Evolutionary conservation across 1,140 invertebrate genomes (phyloP).

Genomic region (Sycophila sp.): DNA sequence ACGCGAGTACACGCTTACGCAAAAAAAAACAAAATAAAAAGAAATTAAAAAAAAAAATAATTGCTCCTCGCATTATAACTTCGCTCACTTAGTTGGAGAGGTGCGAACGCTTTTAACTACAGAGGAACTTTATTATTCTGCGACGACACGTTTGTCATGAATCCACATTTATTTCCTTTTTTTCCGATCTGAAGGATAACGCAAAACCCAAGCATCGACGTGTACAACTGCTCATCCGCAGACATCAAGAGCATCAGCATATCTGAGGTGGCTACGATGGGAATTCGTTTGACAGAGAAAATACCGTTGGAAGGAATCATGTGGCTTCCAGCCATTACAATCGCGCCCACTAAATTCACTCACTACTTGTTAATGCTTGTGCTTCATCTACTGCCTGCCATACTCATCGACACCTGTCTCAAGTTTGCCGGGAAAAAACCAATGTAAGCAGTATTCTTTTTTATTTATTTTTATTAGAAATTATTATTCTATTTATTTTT

Average conservation of each 20-base stretch:
- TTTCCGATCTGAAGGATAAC: conserved; percentile 46
- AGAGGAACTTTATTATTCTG: no score
- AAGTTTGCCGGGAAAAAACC: conserved; percentile 73
- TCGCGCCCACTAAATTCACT: conserved; percentile 64
- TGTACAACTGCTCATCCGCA: conserved; percentile 76
- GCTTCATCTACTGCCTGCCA: conserved; percentile 76
- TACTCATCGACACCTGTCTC: conserved; percentile 73
- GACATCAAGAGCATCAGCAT: conserved; percentile 77
- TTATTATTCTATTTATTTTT: neutral
- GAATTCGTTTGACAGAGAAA: conserved; percentile 63
- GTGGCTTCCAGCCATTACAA: conserved; percentile 72
- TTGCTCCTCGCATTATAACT: no score
- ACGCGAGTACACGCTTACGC: no score
- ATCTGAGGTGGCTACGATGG: conserved; percentile 69
- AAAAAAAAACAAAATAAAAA: no score
- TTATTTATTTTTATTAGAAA: neutral
- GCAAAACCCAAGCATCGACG: conserved; percentile 62
- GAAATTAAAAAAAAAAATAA: no score
- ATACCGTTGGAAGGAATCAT: conserved; percentile 75
- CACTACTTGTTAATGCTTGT: conserved; percentile 71
- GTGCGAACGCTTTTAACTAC: no score
- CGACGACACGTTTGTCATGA: no score
- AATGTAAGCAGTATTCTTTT: conserved; percentile 67
- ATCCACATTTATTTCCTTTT: conserved; percentile 6
- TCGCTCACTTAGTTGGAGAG: no score